Conservation (phyloP, 1,140 invertebrate genomes). For the Orius insidiosus region DNA sequence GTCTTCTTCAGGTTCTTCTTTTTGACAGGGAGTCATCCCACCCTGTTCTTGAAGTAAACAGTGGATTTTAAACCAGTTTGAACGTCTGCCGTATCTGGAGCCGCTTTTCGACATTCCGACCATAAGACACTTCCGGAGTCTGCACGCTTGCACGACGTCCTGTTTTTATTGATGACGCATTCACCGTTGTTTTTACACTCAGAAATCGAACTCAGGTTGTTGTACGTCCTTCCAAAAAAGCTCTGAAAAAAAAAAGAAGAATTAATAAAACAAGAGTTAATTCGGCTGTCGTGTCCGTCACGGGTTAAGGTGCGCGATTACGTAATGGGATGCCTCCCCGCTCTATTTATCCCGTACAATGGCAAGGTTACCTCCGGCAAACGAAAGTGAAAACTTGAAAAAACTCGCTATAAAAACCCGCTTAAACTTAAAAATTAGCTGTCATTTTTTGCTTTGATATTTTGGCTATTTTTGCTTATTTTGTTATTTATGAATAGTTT, state of each 20-base stretch:
- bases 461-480: no score
- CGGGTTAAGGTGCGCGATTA: no score
- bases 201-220: constrained; percentile 35
- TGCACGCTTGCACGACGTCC: constrained; percentile 46
- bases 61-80: constrained; percentile 45
- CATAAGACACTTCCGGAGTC: constrained; percentile 40
- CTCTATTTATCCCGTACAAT: no score
- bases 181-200: constrained; percentile 39
- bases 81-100: constrained; percentile 34
- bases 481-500: no score
- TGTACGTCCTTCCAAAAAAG: constrained; percentile 46
- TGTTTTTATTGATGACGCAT: constrained; percentile 44
- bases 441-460: no score
- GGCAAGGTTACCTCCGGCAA: no score
- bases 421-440: no score
- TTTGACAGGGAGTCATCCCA: neutral
- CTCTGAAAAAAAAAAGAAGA: constrained; percentile 31
- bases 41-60: constrained; percentile 34
- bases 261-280: no score
- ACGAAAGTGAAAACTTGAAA: no score
- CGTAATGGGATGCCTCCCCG: no score
- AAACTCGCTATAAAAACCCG: no score
- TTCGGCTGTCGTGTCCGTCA: no score
- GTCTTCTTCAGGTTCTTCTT: neutral
- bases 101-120: constrained; percentile 47